Evolutionary conservation across 64 coral and sea anemone genomes (phyloP), one percentile per base, ranked within the genome.

Genomic region (Pachyseris speciosa): DNA sequence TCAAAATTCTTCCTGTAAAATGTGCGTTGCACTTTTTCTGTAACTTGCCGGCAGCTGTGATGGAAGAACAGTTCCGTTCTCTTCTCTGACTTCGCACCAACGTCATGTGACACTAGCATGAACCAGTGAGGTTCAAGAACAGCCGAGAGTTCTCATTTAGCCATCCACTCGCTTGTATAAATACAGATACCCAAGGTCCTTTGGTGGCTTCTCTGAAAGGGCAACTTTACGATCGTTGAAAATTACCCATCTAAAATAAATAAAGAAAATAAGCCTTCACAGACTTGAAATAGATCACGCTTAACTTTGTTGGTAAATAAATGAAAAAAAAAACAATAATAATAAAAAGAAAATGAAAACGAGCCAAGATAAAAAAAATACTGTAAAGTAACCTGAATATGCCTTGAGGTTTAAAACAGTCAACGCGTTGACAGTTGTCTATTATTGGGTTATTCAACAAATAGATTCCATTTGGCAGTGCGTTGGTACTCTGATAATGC

Each of bases 151-250:
- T 2, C 64, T 27, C 64, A 67, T 16, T 79, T 40, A 81, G 55
- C 20, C 25, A 0, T 81, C 34, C 8, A 81, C 36, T 58, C 90
- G 87, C 51, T 95, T 83, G 72, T 98, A 98, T 15, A 98, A 71
- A 60, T 98, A 98, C 5, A 98, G 59, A 50, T 98, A 98, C 0
- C 89, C 96, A 53, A 95, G 78, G 30, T 94, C 93, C 58, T 87
- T 94, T 28, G 96, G 96, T 7, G 96, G 96, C 25, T 84, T 83
- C 67, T 98, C 96, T n/a, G 96, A 98, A 17, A 92, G 74, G 17
- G 96, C 96, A 19, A 98, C 96, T 89, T 98, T 98, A 24, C 96
- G 87, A 75, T 98, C 96, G 65, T 98, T 98, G 89, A 83, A 98
- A 12, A 98, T 98, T 9, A 98, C 93, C 93, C 96, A 98, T 70